Percentiles rank a stretch among this genome's conserved stretches.
These are phyloP conservation scores for Poeciliopsis infans DNA, from an alignment of 2,797 vertebrate genomes.

Conservation along the genomic window DNA sequence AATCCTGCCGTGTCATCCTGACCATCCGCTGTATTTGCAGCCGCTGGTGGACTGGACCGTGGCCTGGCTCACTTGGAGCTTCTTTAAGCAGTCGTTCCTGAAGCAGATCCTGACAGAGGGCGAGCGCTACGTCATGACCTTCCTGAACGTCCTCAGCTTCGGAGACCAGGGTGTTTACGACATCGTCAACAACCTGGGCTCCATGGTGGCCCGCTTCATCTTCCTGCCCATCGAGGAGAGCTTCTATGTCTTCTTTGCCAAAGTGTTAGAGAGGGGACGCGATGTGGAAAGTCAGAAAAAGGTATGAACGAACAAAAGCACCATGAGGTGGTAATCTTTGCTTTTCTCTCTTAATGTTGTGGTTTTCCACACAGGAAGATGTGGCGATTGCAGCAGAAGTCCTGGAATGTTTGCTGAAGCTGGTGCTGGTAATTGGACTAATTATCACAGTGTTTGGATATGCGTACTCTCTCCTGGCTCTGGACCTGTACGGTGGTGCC, in stretches of 20 bases:
- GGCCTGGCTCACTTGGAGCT: constrained; percentile 93
- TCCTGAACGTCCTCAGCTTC: constrained; percentile 95
- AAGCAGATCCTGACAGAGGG: constrained; percentile 98
- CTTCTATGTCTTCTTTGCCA: constrained; percentile 97
- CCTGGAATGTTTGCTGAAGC: constrained; percentile 90
- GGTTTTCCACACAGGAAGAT: constrained; percentile 84
- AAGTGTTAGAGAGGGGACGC: constrained; percentile 91
- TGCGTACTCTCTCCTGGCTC: constrained; percentile 90
- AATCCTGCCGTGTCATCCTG: neutral
- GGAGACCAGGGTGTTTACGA: constrained; percentile 98
- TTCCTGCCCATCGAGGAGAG: constrained; percentile 97
- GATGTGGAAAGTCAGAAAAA: constrained; percentile 84
- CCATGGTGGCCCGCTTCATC: constrained; percentile 96
- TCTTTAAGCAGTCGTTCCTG: constrained; percentile 98
- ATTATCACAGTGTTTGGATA: constrained; percentile 93
- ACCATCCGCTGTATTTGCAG: constrained; percentile 67
- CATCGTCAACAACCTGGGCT: constrained; percentile 95
- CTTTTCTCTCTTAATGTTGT: neutral
- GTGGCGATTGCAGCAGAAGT: constrained; percentile 87
- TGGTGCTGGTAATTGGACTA: constrained; percentile 91
- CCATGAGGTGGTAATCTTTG: fast-evolving
- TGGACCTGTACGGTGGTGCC: constrained; percentile 94
- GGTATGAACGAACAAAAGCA: constrained; percentile 54
- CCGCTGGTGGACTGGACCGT: constrained; percentile 88
- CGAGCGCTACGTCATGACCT: constrained; percentile 98